These are phyloP conservation scores for Xylophagus ater DNA, from an alignment of 2,888 invertebrate species.

Conservation along the genomic window DNA sequence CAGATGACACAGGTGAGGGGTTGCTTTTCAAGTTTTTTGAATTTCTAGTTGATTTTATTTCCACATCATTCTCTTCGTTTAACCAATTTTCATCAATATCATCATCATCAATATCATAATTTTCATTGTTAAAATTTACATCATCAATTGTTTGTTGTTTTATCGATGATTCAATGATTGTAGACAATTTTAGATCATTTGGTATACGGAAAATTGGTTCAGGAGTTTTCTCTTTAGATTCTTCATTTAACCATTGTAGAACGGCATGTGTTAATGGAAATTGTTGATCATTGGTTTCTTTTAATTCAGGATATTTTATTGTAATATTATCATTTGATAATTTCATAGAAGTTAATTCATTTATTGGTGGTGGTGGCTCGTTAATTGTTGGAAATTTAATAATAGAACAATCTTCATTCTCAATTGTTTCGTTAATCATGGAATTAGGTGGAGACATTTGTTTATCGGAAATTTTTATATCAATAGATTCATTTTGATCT, in stretches of 20 bases:
- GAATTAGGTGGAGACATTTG: too few species aligned
- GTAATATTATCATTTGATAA: too few species aligned
- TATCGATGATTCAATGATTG: constrained; percentile 10
- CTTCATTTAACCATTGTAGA: constrained; percentile 46
- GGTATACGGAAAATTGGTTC: constrained; percentile 23
- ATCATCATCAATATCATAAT: constrained; percentile 20
- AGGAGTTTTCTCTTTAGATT: constrained; percentile 29
- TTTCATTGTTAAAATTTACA: constrained; percentile 7
- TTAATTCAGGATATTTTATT: too few species aligned
- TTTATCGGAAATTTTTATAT: too few species aligned
- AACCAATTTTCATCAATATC: constrained; percentile 24
- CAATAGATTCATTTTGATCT: too few species aligned
- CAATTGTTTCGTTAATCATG: too few species aligned
- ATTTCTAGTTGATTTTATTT: constrained; percentile 22
- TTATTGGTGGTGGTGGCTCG: too few species aligned
- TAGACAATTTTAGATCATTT: constrained; percentile 12
- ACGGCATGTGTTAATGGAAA: constrained; percentile 49
- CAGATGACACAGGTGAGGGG: constrained; percentile 45
- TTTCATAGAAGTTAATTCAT: too few species aligned
- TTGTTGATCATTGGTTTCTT: constrained; percentile 2
- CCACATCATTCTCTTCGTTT: constrained; percentile 9
- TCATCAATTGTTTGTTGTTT: constrained; percentile 1
- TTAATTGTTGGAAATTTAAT: too few species aligned
- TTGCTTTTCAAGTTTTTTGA: constrained; percentile 46
- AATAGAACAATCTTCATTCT: too few species aligned